Percentiles rank a stretch among this genome's conserved stretches.
Evolutionary conservation across 2,888 invertebrate genomes (phyloP).

Genomic region (Gastrophysa polygoni): DNA sequence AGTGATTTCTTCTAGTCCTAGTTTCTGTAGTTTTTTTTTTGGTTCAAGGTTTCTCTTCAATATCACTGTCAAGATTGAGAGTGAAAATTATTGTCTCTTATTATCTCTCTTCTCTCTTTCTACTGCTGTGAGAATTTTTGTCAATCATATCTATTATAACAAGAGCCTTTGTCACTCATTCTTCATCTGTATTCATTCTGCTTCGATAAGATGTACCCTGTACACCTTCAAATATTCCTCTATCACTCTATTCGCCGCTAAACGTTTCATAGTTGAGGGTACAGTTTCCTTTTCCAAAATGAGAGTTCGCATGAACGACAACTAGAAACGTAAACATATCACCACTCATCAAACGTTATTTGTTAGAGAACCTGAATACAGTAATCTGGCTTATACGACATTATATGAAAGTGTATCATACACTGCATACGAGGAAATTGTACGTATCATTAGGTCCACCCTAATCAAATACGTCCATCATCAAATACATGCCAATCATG

Average conservation of each 20-base stretch:
- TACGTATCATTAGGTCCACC: constrained; percentile 57
- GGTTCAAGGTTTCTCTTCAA: too few relatives aligned
- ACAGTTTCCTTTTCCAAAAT: constrained; percentile 31
- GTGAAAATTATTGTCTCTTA: too few relatives aligned
- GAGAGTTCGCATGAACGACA: constrained; percentile 54
- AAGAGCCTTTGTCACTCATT: too few relatives aligned
- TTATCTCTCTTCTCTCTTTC: too few relatives aligned
- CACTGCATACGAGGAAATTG: constrained; percentile 56
- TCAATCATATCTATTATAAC: too few relatives aligned
- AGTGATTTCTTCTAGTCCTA: too few relatives aligned
- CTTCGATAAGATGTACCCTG: too few relatives aligned
- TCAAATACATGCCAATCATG: constrained; percentile 58
- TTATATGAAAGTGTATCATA: constrained; percentile 53
- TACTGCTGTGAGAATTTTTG: too few relatives aligned
- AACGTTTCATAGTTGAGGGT: background rate
- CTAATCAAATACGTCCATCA: constrained; percentile 58
- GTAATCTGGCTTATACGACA: constrained; percentile 56
- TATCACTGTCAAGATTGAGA: too few relatives aligned
- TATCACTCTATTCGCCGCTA: background rate
- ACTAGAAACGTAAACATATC: constrained; percentile 56
- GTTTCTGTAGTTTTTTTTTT: too few relatives aligned
- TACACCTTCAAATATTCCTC: too few relatives aligned
- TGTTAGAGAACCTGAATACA: constrained; percentile 55
- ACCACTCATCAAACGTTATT: constrained; percentile 56
- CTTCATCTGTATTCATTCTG: too few relatives aligned